These are phyloP conservation scores for Epinotia ramella DNA, from an alignment of 2,888 invertebrate species.

Conservation along the genomic window DNA sequence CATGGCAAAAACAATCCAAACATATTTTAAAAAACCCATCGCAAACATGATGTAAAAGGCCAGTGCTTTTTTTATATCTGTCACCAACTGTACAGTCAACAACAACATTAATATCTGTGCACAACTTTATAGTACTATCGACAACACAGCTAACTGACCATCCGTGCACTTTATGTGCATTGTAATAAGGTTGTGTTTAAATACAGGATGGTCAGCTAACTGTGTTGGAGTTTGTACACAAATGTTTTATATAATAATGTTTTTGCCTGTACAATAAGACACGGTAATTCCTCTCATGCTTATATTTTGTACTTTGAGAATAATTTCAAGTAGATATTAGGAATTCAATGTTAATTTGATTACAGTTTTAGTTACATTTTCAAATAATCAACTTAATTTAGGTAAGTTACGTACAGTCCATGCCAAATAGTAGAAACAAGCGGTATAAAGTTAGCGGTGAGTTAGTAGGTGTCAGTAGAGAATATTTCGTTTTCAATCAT, in stretches of 20 bases:
- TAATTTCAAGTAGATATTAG: neutral
- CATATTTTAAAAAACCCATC: neutral
- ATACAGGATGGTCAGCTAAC: too few species aligned
- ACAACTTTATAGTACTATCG: too few species aligned
- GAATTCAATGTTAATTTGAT: conserved; percentile 9
- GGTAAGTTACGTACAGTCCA: conserved; percentile 24
- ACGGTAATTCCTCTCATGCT: neutral
- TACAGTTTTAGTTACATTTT: conserved; percentile 18
- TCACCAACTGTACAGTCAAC: neutral
- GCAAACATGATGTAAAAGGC: too few species aligned
- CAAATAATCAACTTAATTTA: neutral
- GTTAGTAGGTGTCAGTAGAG: conserved; percentile 63
- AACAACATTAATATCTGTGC: neutral
- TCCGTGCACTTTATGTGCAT: too few species aligned
- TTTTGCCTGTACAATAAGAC: neutral
- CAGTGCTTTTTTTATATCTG: neutral
- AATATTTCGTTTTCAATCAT: conserved; percentile 58
- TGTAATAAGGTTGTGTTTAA: too few species aligned
- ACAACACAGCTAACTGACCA: too few species aligned
- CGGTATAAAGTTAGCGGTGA: conserved; percentile 55
- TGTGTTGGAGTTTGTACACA: too few species aligned
- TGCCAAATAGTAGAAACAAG: conserved; percentile 35
- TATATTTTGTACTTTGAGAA: neutral
- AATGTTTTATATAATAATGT: neutral
- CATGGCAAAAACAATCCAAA: neutral